Percentiles rank a stretch among this genome's conserved stretches.
Evolutionary conservation across 53 echinoderm and acorn worm genomes (phyloP).

Genomic region (Zoroaster sp.): DNA sequence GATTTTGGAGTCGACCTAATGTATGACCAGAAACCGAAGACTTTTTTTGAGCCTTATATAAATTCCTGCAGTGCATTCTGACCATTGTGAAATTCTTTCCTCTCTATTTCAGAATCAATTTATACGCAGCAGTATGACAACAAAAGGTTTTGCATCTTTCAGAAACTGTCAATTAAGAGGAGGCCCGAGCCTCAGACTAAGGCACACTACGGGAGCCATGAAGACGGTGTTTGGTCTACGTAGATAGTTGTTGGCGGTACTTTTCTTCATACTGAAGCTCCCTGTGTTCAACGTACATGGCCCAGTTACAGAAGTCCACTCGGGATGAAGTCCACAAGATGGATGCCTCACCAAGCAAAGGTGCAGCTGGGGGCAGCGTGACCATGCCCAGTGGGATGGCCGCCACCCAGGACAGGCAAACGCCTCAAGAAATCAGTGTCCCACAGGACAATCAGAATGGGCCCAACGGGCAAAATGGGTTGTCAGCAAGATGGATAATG

Average conservation of each 20-base stretch:
- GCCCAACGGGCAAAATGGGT: neutral
- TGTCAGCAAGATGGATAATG: constrained; percentile 54
- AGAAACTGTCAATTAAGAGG: neutral
- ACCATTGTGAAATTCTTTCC: neutral
- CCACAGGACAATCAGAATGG: neutral
- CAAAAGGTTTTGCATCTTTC: neutral
- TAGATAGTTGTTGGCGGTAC: neutral
- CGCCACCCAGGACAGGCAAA: neutral
- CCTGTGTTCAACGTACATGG: constrained; percentile 15
- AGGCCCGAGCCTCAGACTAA: neutral
- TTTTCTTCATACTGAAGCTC: neutral
- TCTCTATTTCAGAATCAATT: neutral
- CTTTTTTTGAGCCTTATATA: no score
- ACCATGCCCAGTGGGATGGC: neutral
- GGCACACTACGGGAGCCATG: neutral
- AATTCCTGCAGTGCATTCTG: no score
- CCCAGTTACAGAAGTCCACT: constrained; percentile 36
- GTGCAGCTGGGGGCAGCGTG: neutral
- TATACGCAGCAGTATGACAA: neutral
- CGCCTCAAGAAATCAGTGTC: neutral
- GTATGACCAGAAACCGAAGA: no score
- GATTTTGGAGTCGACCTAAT: no score
- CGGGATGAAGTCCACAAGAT: constrained; percentile 20
- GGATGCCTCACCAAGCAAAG: constrained; percentile 19
- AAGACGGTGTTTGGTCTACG: constrained; percentile 2